A percentile compares a stretch with the other conserved stretches of the same genome.
These are phyloP conservation scores for Recurvirostra avosetta DNA, from an alignment of 2,113 vertebrate genomes.

Conservation along the genomic window DNA sequence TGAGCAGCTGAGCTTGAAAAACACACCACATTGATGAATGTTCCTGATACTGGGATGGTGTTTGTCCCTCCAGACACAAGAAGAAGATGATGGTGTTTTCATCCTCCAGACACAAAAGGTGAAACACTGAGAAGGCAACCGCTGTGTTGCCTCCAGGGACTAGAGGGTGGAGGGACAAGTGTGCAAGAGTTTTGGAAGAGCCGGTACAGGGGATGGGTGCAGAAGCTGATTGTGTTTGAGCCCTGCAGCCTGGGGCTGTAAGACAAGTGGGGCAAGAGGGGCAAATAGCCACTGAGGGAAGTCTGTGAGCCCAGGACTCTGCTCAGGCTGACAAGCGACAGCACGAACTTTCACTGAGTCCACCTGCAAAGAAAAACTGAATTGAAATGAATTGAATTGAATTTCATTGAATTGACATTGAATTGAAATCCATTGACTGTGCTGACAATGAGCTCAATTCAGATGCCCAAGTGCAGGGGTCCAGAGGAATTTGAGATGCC, in stretches of 20 bases:
- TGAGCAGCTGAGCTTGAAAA: neutral
- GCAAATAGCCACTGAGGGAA: neutral
- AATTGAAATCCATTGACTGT: neutral
- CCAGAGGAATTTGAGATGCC: neutral
- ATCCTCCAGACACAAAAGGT: neutral
- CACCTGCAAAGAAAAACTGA: neutral
- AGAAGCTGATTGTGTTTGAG: neutral
- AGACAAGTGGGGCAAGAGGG: neutral
- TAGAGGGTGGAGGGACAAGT: neutral
- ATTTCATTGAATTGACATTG: too few relatives aligned
- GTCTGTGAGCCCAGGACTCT: neutral
- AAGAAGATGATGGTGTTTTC: neutral
- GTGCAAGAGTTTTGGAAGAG: neutral
- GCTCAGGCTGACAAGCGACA: accelerated
- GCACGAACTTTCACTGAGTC: neutral
- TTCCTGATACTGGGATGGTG: neutral
- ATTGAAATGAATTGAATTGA: too few relatives aligned
- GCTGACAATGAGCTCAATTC: neutral
- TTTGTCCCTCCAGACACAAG: neutral
- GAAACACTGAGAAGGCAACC: neutral
- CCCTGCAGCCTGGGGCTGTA: neutral
- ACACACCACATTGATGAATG: neutral
- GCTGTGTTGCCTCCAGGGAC: neutral
- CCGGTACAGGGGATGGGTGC: accelerated
- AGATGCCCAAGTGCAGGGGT: neutral